Evolutionary conservation across 2,113 vertebrate species (phyloP), one percentile per base, ranked within the genome.

Genomic region (Fregetta grallaria): DNA sequence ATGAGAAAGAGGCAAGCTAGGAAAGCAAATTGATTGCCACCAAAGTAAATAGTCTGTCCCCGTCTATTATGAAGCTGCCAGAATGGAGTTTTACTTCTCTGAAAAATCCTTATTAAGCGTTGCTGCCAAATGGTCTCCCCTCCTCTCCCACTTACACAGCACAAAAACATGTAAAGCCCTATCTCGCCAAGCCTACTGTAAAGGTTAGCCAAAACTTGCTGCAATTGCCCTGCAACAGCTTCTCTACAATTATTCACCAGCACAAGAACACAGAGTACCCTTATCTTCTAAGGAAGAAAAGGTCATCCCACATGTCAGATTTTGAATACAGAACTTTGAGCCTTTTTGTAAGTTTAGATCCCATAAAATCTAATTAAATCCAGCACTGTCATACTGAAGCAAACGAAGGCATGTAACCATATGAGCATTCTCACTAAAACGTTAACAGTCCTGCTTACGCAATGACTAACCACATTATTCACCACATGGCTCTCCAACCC

Each of bases 321-420:
- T 93, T 49, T 96, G 66, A 97, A 86, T 79, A 56, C 65, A 84
- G 95, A 90, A 94, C 78, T 93, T 95, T 93, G 92, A 96, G 94
- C 93, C 49, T 95, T 94, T 96, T 70, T 95, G 62, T 93, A 90
- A 95, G 92, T 82, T 82, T 95, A 95, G 86, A 90, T 92, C 66
- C 88, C 92, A 92, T 95, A 97, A 96, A 96, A 97, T 94, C 89
- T 97, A 97, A 97, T 96, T 96, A 97, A 96, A 96, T 70, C 86
- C 89, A 95, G 86, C 76, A 85, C 36, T 92, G 95, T 93, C 87
- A 92, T 78, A 96, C 49, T 90, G 86, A 95, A 86, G 75, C 55
- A 93, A 88, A 95, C 0, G 50, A 66, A 95, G 87, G 77, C 92
- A 93, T 74, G 91, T 63, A 90, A 85, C 63, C 73, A 53, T 66